A percentile compares a stretch with the other conserved stretches of the same genome.
Evolutionary conservation across 2,113 vertebrate species (phyloP).

Genomic region (Zapornia atra): DNA sequence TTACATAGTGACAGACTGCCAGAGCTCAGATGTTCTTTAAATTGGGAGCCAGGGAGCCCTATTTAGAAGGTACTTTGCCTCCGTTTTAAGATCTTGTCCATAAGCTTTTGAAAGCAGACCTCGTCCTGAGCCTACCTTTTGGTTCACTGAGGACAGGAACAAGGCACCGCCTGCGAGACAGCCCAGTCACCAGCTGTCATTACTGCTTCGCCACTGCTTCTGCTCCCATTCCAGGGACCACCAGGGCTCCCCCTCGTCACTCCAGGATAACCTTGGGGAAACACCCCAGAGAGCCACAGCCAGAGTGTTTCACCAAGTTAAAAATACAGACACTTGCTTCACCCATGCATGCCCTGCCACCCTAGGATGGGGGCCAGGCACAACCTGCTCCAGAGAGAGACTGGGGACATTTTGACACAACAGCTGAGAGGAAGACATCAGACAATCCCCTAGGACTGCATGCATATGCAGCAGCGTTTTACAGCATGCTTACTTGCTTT

Average conservation of each 20-base stretch:
- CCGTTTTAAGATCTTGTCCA: slow-evolving; percentile 17
- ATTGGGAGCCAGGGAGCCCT: slow-evolving; percentile 32
- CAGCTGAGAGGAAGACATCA: background rate
- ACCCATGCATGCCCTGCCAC: fast-evolving
- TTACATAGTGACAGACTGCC: slow-evolving; percentile 46
- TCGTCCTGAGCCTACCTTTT: background rate
- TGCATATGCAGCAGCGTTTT: fast-evolving
- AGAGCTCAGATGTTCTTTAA: slow-evolving; percentile 41
- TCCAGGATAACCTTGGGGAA: background rate
- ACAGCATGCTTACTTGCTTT: background rate
- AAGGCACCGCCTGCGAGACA: background rate
- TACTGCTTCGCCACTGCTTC: background rate
- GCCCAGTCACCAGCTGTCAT: background rate
- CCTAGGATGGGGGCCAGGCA: background rate
- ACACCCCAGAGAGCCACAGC: fast-evolving
- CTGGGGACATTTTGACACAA: background rate
- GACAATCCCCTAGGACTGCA: background rate
- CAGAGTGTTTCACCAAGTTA: background rate
- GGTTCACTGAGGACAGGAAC: background rate
- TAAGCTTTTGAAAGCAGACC: slow-evolving; percentile 1
- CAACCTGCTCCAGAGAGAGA: background rate
- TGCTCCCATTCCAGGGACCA: fast-evolving
- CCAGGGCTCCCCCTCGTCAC: fast-evolving
- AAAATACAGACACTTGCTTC: background rate
- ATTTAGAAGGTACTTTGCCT: slow-evolving; percentile 46